Percentiles rank a stretch among this genome's conserved stretches.
Evolutionary conservation across 1,140 invertebrate species (phyloP).

Genomic region (Zaprionus camerounensis): DNA sequence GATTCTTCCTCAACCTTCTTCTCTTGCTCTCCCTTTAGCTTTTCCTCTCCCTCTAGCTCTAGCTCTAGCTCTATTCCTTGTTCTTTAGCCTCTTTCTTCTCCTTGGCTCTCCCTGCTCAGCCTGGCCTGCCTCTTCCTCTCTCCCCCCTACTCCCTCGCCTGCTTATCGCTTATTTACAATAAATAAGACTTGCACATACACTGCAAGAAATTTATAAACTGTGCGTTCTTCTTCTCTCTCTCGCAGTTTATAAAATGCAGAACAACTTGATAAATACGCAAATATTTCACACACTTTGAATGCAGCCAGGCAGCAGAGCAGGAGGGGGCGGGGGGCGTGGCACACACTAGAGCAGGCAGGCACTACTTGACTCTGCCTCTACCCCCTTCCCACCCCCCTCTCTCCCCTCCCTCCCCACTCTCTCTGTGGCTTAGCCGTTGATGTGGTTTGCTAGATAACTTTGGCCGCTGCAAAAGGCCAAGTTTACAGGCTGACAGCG

Average conservation of each 20-base stretch:
- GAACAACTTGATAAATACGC: conserved; percentile 43
- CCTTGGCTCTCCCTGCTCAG: background rate
- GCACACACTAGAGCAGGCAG: background rate
- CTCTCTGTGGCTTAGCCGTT: conserved; percentile 38
- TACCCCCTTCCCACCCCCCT: too few relatives aligned
- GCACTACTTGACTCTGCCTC: background rate
- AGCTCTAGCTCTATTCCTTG: too few relatives aligned
- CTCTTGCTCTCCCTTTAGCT: too few relatives aligned
- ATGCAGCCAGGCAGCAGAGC: background rate
- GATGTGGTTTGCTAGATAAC: conserved; percentile 53
- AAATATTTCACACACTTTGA: conserved; percentile 30
- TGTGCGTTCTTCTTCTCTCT: background rate
- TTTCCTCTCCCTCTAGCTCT: too few relatives aligned
- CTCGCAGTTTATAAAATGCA: conserved; percentile 16
- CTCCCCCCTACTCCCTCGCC: too few relatives aligned
- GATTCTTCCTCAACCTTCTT: too few relatives aligned
- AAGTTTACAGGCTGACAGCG: conserved; percentile 36
- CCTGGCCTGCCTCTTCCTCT: too few relatives aligned
- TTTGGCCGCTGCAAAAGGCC: conserved; percentile 47
- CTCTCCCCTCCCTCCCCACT: background rate
- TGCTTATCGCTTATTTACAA: conserved; percentile 5
- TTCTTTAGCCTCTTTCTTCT: background rate
- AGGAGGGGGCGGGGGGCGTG: background rate
- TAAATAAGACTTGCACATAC: background rate
- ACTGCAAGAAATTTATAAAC: conserved; percentile 1